Evolutionary conservation across 1,140 invertebrate species (phyloP).

Genomic region (Drosophila miranda): DNA sequence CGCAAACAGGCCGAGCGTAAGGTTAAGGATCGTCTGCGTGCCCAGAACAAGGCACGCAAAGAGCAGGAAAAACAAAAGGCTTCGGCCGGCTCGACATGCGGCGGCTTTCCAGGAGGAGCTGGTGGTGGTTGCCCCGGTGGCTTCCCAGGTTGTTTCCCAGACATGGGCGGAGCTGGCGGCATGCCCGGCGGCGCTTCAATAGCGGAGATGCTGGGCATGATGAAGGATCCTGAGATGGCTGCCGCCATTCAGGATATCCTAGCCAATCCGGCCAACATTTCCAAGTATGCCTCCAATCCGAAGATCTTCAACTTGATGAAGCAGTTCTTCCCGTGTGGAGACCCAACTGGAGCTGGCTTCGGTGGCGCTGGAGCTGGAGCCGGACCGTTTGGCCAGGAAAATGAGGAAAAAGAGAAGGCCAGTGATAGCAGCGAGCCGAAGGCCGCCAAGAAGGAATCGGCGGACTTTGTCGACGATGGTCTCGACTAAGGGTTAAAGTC

Average conservation of each 20-base stretch:
- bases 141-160: slow-evolving; percentile 21
- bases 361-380: slow-evolving; percentile 16
- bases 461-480: slow-evolving; percentile 83
- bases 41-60: slow-evolving; percentile 87
- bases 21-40: slow-evolving; percentile 85
- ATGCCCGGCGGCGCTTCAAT: slow-evolving; percentile 42
- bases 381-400: slow-evolving; percentile 2
- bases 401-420: slow-evolving; percentile 14
- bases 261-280: slow-evolving; percentile 90
- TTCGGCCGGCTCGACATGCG: slow-evolving; percentile 20
- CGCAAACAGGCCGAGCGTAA: slow-evolving; percentile 89
- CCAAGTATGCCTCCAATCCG: slow-evolving; percentile 94
- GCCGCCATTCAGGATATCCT: slow-evolving; percentile 90
- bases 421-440: slow-evolving; percentile 44
- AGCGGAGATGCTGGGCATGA: slow-evolving; percentile 82
- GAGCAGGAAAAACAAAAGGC: slow-evolving; percentile 84
- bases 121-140: slow-evolving; percentile 37
- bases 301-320: slow-evolving; percentile 86
- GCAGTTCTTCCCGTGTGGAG: slow-evolving; percentile 83
- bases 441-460: slow-evolving; percentile 46
- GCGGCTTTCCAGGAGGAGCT: slow-evolving; percentile 33
- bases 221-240: slow-evolving; percentile 93
- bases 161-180: background rate
- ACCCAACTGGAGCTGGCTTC: slow-evolving; percentile 63
- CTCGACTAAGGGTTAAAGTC: slow-evolving; percentile 67